phyloP scores from a whole-genome alignment of 2,113 vertebrate genomes.

The Datnioides undecimradiatus region DNA sequence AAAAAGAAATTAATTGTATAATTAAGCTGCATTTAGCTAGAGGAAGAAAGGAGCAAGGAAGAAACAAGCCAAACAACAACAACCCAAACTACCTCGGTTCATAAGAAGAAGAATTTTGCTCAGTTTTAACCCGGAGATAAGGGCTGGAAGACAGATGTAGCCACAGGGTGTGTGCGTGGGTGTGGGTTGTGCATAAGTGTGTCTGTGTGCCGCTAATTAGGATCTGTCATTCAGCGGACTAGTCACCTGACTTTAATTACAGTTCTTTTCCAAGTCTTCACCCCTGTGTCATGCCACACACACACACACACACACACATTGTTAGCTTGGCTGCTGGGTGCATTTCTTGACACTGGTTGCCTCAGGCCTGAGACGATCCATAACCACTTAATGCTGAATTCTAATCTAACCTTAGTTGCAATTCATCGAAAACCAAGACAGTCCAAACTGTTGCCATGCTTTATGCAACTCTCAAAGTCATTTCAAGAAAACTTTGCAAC shows the following conservation, averaged over 20 bases:
- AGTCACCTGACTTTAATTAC: slow-evolving; percentile 57
- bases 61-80: neutral
- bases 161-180: neutral
- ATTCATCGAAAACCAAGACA: neutral
- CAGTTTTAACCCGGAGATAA: slow-evolving; percentile 4
- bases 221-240: slow-evolving; percentile 45
- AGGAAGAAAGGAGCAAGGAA: neutral
- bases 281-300: neutral
- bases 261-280: slow-evolving; percentile 23
- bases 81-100: neutral
- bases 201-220: slow-evolving; percentile 45
- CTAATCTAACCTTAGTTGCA: slow-evolving; percentile 12
- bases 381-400: slow-evolving; percentile 21
- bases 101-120: slow-evolving; percentile 26
- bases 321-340: slow-evolving; percentile 9
- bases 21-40: slow-evolving; percentile 3
- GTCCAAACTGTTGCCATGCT: neutral
- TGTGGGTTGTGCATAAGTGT: slow-evolving; percentile 4
- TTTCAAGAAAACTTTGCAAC: neutral
- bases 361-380: slow-evolving; percentile 15
- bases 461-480: neutral
- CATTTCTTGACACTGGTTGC: slow-evolving; percentile 16
- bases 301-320: slow-evolving; percentile 7
- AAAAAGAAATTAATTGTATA: slow-evolving; percentile 38
- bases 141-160: slow-evolving; percentile 15